A percentile compares a stretch with the other conserved stretches of the same genome.
phyloP scores from a whole-genome alignment of 2,113 vertebrate genomes.

The Danio rerio region GRCz12tu NC_133195.1:53641501-53642000 shows the following conservation, averaged over 20 bases:
- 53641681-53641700: background rate
- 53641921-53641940: background rate
- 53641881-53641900: background rate
- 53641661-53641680: background rate
- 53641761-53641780: slow-evolving; percentile 52
- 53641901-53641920: background rate
- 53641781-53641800: background rate
- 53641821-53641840: background rate
- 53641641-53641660: background rate
- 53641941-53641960: background rate
- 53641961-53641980: background rate
- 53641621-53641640: no score
- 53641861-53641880: background rate
- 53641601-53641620: no score
- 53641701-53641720: background rate
- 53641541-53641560: no score
- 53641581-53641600: no score
- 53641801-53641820: slow-evolving; percentile 32
- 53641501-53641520: no score
- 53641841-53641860: background rate
- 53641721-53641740: background rate
- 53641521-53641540: no score
- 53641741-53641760: slow-evolving; percentile 36
- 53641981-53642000: background rate
- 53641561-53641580: no score